Conservation (phyloP, 1,140 invertebrate genomes). For the Drosophila aff. region DNA sequence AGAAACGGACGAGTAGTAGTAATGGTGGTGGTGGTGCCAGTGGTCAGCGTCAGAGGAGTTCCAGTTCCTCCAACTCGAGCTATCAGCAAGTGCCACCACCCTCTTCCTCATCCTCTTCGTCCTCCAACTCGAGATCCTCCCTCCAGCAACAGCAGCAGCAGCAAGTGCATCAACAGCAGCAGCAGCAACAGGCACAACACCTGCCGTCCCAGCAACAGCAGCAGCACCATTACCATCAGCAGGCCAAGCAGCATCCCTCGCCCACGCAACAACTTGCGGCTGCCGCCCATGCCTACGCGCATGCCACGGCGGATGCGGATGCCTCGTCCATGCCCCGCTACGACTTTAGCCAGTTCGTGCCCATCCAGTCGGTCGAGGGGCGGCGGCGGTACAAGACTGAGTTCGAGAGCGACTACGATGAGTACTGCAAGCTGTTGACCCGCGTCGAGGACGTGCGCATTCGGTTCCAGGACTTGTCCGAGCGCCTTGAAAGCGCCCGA, state of each 20-base stretch:
- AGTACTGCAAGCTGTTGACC: slow-evolving; percentile 92
- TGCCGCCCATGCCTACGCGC: slow-evolving; percentile 69
- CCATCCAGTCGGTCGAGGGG: slow-evolving; percentile 91
- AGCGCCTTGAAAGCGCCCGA: slow-evolving; percentile 64
- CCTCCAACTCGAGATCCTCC: slow-evolving; percentile 18
- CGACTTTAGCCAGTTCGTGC: slow-evolving; percentile 90
- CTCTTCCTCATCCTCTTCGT: not conserved
- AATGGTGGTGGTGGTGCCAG: slow-evolving; percentile 13
- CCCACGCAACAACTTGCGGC: slow-evolving; percentile 77
- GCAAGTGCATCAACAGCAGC: slow-evolving; percentile 20
- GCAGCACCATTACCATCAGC: slow-evolving; percentile 38
- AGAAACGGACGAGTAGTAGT: slow-evolving; percentile 65
- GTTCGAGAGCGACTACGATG: slow-evolving; percentile 93
- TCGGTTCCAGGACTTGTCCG: slow-evolving; percentile 90
- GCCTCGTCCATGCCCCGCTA: slow-evolving; percentile 61
- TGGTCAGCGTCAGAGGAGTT: slow-evolving; percentile 33
- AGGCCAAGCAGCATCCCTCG: slow-evolving; percentile 75
- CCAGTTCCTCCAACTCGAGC: slow-evolving; percentile 25
- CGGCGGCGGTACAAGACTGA: slow-evolving; percentile 94
- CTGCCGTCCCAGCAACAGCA: slow-evolving; percentile 27
- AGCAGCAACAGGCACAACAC: slow-evolving; percentile 49
- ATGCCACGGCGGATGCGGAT: slow-evolving; percentile 53
- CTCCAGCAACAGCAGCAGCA: slow-evolving; percentile 38
- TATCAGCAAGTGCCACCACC: slow-evolving; percentile 54
- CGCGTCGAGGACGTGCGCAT: slow-evolving; percentile 91